Evolutionary conservation across 1,140 invertebrate genomes (phyloP), one percentile per base, ranked within the genome.

Genomic region (Cotesia vestalis): DNA sequence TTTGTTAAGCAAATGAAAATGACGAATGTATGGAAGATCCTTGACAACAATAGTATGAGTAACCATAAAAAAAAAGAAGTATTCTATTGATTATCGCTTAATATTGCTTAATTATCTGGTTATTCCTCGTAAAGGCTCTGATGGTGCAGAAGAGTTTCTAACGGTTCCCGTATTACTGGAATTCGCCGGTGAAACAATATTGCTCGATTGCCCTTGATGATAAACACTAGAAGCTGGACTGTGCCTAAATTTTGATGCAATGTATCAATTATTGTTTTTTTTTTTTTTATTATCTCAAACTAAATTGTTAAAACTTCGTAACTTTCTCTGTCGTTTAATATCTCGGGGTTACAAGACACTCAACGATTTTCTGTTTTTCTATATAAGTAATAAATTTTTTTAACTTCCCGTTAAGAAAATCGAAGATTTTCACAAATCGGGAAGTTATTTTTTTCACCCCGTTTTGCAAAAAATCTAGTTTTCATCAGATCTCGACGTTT

Each of bases 81-180:
- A 55, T 51, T 53, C 68, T 51, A 35, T n/a, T n/a, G n/a, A n/a
- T n/a, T n/a, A n/a, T n/a, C n/a, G n/a, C n/a, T n/a, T n/a, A n/a
- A n/a, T n/a, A n/a, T 51, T 71, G 38, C n/a, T 51, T 71, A 46
- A 67, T 81, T 79, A 87, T 80, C 85, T 86, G 53, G 83, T 83
- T 61, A 85, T 81, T 53, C 82, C 83, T 75, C 86, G 81, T 12
- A 85, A 69, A 4, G 85, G 84, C 62, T 88, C 86, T 2, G 85
- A 85, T 4, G 85, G 86, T 34, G 81, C 85, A 0, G 86, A 88
- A 3, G 86, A 84, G 69, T 86, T 88, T 75, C 86, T 75, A 9
- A 88, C 84, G 0, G 86, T 83, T 63, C 85, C 83, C 3, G 86
- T 81, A 66, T 78, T 86, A 51, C 81, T 85, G 1, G 81, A 74